Percentiles rank a stretch among this genome's conserved stretches.
phyloP scores from a whole-genome alignment of 1,140 invertebrate genomes.

The Drosophila hydei region DNA sequence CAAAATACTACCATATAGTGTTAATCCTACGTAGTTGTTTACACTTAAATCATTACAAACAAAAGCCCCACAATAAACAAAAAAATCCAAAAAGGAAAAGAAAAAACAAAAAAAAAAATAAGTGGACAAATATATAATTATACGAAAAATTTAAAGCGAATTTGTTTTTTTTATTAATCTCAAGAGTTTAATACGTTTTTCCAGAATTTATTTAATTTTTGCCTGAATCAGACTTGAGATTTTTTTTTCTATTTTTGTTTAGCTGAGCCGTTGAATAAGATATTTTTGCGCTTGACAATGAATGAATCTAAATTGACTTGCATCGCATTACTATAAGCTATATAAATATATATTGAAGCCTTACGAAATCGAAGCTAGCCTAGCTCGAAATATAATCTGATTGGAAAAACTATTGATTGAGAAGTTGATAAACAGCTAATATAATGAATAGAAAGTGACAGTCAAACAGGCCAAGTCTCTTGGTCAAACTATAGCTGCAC shows the following conservation, averaged over 20 bases:
- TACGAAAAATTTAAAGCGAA: constrained; percentile 49
- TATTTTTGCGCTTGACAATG: too few relatives aligned
- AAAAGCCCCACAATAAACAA: constrained; percentile 46
- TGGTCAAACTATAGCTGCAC: neutral
- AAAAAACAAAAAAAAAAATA: constrained; percentile 54
- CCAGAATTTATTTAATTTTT: neutral
- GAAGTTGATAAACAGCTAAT: too few relatives aligned
- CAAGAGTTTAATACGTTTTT: neutral
- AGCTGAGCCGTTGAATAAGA: too few relatives aligned
- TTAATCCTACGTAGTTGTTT: constrained; percentile 81
- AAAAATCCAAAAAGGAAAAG: constrained; percentile 46
- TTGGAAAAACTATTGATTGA: too few relatives aligned
- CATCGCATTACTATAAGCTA: too few relatives aligned
- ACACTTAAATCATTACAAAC: constrained; percentile 66
- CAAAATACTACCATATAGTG: constrained; percentile 72
- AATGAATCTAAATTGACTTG: too few relatives aligned
- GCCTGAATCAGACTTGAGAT: too few relatives aligned
- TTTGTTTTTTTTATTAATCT: constrained; percentile 26
- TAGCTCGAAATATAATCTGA: too few relatives aligned
- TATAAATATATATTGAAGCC: too few relatives aligned
- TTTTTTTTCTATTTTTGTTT: too few relatives aligned
- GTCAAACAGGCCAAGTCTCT: neutral
- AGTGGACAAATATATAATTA: constrained; percentile 78
- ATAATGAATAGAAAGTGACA: too few relatives aligned
- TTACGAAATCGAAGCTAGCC: too few relatives aligned